These are phyloP conservation scores for Megalonaias nervosa DNA, from an alignment of 1,140 invertebrate genomes.

Conservation along the genomic window DNA sequence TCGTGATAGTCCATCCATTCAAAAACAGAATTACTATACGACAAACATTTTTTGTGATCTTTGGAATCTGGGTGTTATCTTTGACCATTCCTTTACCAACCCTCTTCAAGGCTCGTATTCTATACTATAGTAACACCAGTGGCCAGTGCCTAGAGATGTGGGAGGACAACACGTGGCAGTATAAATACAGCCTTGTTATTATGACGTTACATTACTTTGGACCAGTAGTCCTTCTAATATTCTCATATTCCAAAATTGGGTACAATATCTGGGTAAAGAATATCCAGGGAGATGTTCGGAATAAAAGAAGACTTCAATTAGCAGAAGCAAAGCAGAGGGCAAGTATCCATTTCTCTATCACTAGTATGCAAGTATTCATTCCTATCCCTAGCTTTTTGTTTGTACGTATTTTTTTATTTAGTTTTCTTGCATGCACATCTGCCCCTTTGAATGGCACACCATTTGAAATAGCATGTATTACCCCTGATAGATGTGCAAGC, in stretches of 20 bases:
- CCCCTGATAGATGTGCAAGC: too few species aligned
- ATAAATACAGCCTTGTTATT: constrained; percentile 81
- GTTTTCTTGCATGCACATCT: too few species aligned
- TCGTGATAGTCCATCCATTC: constrained; percentile 92
- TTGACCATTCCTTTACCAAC: constrained; percentile 87
- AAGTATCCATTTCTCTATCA: constrained; percentile 64
- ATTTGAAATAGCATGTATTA: too few species aligned
- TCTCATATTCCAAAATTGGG: constrained; percentile 89
- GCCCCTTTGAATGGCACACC: too few species aligned
- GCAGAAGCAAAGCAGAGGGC: constrained; percentile 92
- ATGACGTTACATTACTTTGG: constrained; percentile 88
- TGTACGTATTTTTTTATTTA: too few species aligned
- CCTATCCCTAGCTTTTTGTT: too few species aligned
- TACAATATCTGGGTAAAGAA: constrained; percentile 89
- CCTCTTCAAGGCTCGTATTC: constrained; percentile 75
- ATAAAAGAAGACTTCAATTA: constrained; percentile 84
- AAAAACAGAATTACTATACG: constrained; percentile 83
- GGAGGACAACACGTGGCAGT: constrained; percentile 39
- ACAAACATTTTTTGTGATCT: constrained; percentile 80
- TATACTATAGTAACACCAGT: constrained; percentile 48
- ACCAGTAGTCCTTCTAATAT: constrained; percentile 84
- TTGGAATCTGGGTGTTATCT: constrained; percentile 83
- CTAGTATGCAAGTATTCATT: too few species aligned
- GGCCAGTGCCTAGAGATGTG: constrained; percentile 49
- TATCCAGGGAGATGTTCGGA: constrained; percentile 88